These are phyloP conservation scores for Pegoplata infirma DNA, from an alignment of 2,888 invertebrate species.

Conservation along the genomic window DNA sequence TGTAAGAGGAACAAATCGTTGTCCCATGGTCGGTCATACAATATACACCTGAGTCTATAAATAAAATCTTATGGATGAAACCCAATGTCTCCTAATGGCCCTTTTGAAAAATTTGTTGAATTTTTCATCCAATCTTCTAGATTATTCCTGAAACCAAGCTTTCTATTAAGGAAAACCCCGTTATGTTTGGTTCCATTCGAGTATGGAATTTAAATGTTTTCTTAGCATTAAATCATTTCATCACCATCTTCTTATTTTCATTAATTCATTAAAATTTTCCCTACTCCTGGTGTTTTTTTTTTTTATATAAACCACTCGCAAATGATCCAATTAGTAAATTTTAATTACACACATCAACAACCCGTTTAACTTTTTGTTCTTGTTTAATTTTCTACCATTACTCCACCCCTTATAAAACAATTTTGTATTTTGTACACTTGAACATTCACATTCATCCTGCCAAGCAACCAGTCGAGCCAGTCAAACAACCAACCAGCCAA, in stretches of 20 bases:
- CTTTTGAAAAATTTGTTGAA: too few species aligned
- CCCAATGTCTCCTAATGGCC: too few species aligned
- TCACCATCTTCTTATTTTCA: slow-evolving; percentile 50
- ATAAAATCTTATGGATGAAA: too few species aligned
- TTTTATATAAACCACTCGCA: slow-evolving; percentile 46
- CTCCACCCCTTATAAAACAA: not conserved
- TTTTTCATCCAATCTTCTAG: too few species aligned
- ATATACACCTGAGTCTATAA: too few species aligned
- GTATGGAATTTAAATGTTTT: too few species aligned
- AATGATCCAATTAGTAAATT: slow-evolving; percentile 65
- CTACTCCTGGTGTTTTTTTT: too few species aligned
- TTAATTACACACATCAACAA: slow-evolving; percentile 64
- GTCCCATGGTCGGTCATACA: too few species aligned
- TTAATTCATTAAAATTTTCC: slow-evolving; percentile 22
- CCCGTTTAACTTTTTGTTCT: slow-evolving; percentile 42
- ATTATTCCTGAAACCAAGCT: too few species aligned
- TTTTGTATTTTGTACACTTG: not conserved
- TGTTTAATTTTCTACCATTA: slow-evolving; percentile 23
- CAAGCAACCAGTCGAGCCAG: slow-evolving; percentile 8
- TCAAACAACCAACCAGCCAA: slow-evolving; percentile 15
- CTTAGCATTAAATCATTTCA: not conserved
- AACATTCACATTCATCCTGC: slow-evolving; percentile 19
- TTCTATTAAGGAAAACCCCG: too few species aligned
- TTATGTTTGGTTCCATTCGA: too few species aligned
- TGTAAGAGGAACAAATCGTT: too few species aligned